Evolutionary conservation across 1,140 invertebrate genomes (phyloP).

Genomic region (Elymnias hypermnestra): DNA sequence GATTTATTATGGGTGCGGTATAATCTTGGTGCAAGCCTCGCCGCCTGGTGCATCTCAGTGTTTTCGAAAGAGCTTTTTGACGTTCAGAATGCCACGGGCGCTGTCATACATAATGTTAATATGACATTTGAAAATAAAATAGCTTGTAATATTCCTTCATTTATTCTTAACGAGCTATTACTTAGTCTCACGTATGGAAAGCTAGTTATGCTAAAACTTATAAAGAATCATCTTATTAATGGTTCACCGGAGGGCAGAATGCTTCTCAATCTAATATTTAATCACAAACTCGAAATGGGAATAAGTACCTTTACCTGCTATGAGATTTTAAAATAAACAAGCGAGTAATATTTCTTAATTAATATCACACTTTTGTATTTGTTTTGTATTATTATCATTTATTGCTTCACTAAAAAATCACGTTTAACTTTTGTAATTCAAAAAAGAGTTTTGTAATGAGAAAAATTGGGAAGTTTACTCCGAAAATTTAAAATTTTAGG

Average conservation of each 20-base stretch:
- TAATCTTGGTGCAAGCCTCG: slow-evolving; percentile 38
- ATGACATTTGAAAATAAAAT: slow-evolving; percentile 36
- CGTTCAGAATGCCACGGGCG: slow-evolving; percentile 34
- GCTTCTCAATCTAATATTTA: slow-evolving; percentile 2
- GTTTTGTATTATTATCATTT: no score
- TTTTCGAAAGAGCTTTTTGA: slow-evolving; percentile 32
- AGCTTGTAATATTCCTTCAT: slow-evolving; percentile 25
- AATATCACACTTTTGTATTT: no score
- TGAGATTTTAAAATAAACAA: background rate
- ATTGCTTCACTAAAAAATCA: no score
- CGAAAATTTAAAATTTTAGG: no score
- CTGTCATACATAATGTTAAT: slow-evolving; percentile 37
- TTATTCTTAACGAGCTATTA: slow-evolving; percentile 25
- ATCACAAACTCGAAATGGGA: background rate
- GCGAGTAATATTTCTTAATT: no score
- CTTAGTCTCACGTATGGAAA: slow-evolving; percentile 16
- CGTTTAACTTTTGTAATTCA: no score
- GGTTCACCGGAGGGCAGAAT: slow-evolving; percentile 2
- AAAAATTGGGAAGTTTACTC: no score
- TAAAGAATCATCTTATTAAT: slow-evolving; percentile 9
- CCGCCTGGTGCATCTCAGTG: slow-evolving; percentile 24
- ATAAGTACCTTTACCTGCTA: background rate
- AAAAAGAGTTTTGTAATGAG: no score
- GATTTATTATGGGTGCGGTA: slow-evolving; percentile 64
- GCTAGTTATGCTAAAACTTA: slow-evolving; percentile 9